Evolutionary conservation across 2,113 vertebrate species (phyloP).

Genomic region (Sceloporus undulatus): DNA sequence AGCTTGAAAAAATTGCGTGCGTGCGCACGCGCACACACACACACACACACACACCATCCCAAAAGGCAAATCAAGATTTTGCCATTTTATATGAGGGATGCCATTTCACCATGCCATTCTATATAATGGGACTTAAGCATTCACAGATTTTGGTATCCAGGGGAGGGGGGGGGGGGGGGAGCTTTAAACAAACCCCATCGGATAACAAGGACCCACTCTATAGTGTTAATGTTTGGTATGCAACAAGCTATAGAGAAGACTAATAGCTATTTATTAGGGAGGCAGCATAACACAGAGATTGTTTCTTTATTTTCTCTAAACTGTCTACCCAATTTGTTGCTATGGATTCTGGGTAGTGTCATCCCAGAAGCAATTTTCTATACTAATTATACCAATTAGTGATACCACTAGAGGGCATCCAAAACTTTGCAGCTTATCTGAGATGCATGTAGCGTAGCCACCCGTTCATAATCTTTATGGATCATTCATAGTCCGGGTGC

Average conservation of each 20-base stretch:
- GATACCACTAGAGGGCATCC: conserved; percentile 69
- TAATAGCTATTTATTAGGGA: background rate
- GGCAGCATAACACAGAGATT: background rate
- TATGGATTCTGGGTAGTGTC: conserved; percentile 71
- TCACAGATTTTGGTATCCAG: too few species aligned
- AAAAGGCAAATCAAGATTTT: too few species aligned
- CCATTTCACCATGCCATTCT: too few species aligned
- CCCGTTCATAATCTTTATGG: conserved; percentile 10
- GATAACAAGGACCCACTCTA: too few species aligned
- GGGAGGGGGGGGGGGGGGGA: too few species aligned
- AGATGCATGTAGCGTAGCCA: conserved; percentile 32
- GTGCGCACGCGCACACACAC: too few species aligned
- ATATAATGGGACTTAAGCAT: too few species aligned
- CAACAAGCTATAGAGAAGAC: background rate
- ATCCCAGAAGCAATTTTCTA: conserved; percentile 63
- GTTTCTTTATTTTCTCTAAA: background rate
- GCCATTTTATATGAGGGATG: too few species aligned
- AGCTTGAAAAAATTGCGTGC: too few species aligned
- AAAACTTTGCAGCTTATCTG: conserved; percentile 46
- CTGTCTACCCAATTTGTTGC: fast-evolving
- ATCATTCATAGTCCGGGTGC: background rate
- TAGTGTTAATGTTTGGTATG: too few species aligned
- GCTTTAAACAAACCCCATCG: too few species aligned
- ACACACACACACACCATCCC: too few species aligned
- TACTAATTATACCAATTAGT: conserved; percentile 66